phyloP scores from a whole-genome alignment of 2,888 invertebrate genomes.

The Erpobdella octoculata region DNA sequence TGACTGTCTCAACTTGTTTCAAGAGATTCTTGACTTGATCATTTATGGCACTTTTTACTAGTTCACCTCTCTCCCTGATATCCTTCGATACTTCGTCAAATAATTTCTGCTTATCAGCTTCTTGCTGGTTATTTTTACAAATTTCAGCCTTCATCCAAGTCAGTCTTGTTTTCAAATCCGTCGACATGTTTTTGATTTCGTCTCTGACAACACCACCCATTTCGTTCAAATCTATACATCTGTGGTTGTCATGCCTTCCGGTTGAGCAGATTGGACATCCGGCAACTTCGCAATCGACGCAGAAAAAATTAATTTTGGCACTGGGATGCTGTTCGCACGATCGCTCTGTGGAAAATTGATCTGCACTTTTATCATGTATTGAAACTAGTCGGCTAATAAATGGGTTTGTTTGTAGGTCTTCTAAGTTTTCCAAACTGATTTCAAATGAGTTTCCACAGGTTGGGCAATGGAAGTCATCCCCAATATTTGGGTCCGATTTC shows the following conservation, averaged over 20 bases:
- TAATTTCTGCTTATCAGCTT: background rate
- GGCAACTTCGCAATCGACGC: conserved; percentile 17
- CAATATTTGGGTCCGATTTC: background rate
- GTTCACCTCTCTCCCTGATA: conserved; percentile 16
- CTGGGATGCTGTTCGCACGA: conserved; percentile 8
- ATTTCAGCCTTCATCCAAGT: background rate
- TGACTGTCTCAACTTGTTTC: conserved; percentile 9
- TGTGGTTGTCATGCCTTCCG: conserved; percentile 12
- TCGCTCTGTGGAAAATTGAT: background rate
- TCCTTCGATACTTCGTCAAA: conserved; percentile 9
- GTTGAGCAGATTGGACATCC: conserved; percentile 25
- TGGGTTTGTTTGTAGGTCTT: background rate
- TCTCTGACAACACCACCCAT: conserved; percentile 21
- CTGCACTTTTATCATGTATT: background rate
- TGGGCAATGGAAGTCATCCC: background rate
- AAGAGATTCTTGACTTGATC: conserved; percentile 1
- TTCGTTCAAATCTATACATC: conserved; percentile 10
- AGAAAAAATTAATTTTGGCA: conserved; percentile 18
- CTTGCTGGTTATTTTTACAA: background rate
- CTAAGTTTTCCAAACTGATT: background rate
- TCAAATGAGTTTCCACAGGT: background rate
- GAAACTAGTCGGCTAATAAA: background rate
- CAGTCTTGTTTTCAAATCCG: background rate
- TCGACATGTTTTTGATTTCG: conserved; percentile 2
- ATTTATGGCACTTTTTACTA: conserved; percentile 5